These are phyloP conservation scores for Odontocolon sp. DNA, from an alignment of 2,888 invertebrate species.

Conservation along the genomic window DNA sequence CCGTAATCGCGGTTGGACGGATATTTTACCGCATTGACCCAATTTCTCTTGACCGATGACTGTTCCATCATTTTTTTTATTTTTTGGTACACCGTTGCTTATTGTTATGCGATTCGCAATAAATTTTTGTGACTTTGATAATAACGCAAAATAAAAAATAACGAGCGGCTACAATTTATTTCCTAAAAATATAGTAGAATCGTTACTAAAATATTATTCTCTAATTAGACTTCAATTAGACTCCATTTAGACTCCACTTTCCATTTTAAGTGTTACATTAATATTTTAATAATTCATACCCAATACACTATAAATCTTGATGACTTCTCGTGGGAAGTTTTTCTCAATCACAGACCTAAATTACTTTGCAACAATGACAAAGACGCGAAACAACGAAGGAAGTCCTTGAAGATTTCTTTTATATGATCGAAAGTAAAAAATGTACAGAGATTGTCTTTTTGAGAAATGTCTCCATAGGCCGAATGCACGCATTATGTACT, in stretches of 20 bases:
- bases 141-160: no score
- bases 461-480: no score
- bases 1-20: not conserved
- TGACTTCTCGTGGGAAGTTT: constrained; percentile 47
- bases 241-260: not conserved
- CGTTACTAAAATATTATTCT: no score
- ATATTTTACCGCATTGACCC: constrained; percentile 14
- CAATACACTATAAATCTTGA: no score
- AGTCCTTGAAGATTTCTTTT: no score
- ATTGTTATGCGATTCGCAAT: constrained; percentile 1
- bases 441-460: no score
- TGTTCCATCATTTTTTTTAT: not conserved
- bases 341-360: no score
- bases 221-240: not conserved
- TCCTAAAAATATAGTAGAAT: no score
- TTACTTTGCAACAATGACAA: no score
- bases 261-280: constrained; percentile 3
- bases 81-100: not conserved
- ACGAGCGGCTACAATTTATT: not conserved
- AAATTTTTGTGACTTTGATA: not conserved
- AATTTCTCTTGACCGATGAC: constrained; percentile 27
- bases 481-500: no score
- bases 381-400: constrained; percentile 26
- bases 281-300: not conserved
- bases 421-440: no score